phyloP scores from a whole-genome alignment of 2,888 invertebrate species.

The Pharmacophagus antenor region DNA sequence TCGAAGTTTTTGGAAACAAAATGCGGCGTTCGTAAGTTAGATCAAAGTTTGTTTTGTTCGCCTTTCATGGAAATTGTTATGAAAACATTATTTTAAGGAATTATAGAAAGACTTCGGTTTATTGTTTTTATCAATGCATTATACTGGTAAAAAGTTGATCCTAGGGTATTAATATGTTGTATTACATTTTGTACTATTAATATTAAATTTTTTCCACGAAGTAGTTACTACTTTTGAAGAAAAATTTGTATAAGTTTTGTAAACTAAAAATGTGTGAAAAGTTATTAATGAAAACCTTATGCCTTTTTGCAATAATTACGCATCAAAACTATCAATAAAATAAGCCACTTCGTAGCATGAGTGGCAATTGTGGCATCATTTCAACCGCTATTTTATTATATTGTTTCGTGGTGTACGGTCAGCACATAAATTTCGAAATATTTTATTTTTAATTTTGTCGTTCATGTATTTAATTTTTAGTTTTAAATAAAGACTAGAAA shows the following conservation, averaged over 20 bases:
- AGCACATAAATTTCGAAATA: constrained; percentile 39
- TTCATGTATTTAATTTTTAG: not conserved
- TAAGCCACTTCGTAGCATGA: constrained; percentile 47
- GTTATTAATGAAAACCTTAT: constrained; percentile 46
- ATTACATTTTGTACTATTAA: not conserved
- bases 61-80: constrained; percentile 16
- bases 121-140: not conserved
- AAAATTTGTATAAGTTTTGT: not conserved
- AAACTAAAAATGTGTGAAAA: constrained; percentile 7
- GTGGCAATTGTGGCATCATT: constrained; percentile 61
- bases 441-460: not conserved
- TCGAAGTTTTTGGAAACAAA: constrained; percentile 26
- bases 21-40: constrained; percentile 21
- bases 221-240: not conserved
- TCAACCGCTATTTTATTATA: constrained; percentile 64
- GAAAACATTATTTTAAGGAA: constrained; percentile 8
- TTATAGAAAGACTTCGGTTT: not conserved
- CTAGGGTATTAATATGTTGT: not conserved
- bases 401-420: constrained; percentile 56
- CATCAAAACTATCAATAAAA: constrained; percentile 68
- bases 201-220: no score
- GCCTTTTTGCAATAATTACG: constrained; percentile 53
- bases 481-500: no score
- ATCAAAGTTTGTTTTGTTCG: constrained; percentile 22
- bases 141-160: constrained; percentile 1